phyloP scores from a whole-genome alignment of 2,888 invertebrate species.

The Strigamia maritima region DNA sequence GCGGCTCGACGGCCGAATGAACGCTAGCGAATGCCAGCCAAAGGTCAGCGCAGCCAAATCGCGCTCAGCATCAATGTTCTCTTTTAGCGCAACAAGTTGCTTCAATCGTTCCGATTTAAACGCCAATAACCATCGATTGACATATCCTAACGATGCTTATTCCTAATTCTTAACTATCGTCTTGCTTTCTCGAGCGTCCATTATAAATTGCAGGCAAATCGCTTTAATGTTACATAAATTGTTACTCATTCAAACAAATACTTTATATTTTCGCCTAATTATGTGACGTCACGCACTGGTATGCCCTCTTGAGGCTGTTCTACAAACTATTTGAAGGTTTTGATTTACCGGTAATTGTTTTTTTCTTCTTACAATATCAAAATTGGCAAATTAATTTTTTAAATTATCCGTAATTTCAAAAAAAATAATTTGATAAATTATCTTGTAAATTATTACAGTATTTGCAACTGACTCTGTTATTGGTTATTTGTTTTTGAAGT shows the following conservation, averaged over 20 bases:
- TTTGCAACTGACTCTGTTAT: background rate
- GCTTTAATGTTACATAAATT: constrained; percentile 39
- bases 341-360: background rate
- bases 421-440: background rate
- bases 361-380: background rate
- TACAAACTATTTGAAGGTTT: background rate
- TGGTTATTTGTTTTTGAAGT: background rate
- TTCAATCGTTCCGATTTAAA: constrained; percentile 28
- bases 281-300: constrained; percentile 34
- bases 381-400: background rate
- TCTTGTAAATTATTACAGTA: background rate
- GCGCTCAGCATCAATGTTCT: background rate
- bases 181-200: background rate
- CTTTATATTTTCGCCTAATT: constrained; percentile 40
- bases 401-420: background rate
- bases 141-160: background rate
- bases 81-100: constrained; percentile 37
- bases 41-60: constrained; percentile 37
- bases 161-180: background rate
- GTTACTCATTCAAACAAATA: constrained; percentile 40
- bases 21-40: constrained; percentile 28
- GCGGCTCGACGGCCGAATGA: constrained; percentile 29
- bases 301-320: background rate
- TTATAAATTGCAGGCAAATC: constrained; percentile 9
- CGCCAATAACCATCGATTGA: constrained; percentile 12